Evolutionary conservation across 2,888 invertebrate species (phyloP), one percentile per base, ranked within the genome.

Genomic region (Coelogynopora nodosa): DNA sequence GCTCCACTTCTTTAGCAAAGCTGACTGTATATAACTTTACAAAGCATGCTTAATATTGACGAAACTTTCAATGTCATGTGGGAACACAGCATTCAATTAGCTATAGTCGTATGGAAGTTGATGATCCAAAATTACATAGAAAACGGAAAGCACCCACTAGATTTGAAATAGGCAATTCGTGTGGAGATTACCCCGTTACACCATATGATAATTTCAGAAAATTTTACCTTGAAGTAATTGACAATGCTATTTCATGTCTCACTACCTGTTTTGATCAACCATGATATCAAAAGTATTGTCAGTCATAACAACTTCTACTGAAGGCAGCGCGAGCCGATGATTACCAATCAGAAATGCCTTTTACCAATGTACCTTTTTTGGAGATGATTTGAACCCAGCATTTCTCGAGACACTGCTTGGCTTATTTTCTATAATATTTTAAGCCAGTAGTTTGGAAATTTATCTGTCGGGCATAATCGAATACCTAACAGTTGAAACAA

Each of bases 401-500:
- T 49, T 49, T 49, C 49, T 49, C 49, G 49, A 49, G 49, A 49
- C 49, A 49, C 49, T 10, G 49, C 49, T 18, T 49, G 49, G 49
- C 23, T 13, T 74, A 74, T 74, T 74, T 74, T 74, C 74, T 74
- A 74, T 2, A 74, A 74, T 74, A 74, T 74, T 74, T 23, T n/a
- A 74, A 74, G 18, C 27, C 27, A 74, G 74, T 74, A 26, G 74
- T 74, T 74, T 74, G 74, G 74, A 74, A 74, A 74, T 13, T 23
- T n/a, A 74, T 23, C 5, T 74, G 18, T 74, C 74, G 5, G 23
- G 74, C 74, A 74, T 23, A 74, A 74, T 5, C 23, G 74, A 74
- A 74, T 74, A 74, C 74, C 74, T 74, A 74, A 74, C 5, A 74
- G 74, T 74, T 13, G 27, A 74, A 74, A 74, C 74, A 74, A 74